A percentile compares a stretch with the other conserved stretches of the same genome.
phyloP scores from a whole-genome alignment of 2,113 vertebrate species.

The Lagenorhynchus albirostris region DNA sequence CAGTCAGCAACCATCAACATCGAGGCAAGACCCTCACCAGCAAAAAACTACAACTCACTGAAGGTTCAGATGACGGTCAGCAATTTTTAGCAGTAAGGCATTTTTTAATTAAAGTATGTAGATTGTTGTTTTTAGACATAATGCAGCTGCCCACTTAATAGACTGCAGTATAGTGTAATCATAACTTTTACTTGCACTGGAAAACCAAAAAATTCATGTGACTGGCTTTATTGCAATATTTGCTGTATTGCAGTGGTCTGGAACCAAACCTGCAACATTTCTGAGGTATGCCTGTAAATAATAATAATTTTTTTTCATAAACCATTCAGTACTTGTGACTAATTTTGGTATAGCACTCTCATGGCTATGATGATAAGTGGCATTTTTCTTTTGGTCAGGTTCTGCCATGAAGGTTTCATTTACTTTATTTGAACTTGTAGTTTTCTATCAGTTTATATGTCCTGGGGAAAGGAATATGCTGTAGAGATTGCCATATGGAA shows the following conservation, averaged over 20 bases:
- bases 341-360: neutral
- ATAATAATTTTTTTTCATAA: neutral
- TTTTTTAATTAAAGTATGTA: neutral
- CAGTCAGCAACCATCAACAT: neutral
- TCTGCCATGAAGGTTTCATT: neutral
- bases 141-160: neutral
- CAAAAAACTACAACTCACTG: neutral
- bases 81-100: neutral
- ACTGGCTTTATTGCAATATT: neutral
- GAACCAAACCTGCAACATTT: neutral
- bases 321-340: neutral
- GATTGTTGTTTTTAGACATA: neutral
- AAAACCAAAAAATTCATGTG: neutral
- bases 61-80: neutral
- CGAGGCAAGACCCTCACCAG: neutral
- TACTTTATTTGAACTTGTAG: neutral
- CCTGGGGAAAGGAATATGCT: neutral
- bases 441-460: neutral
- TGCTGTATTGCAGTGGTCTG: neutral
- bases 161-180: neutral
- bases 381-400: neutral
- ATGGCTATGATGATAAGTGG: neutral
- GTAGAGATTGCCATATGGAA: neutral
- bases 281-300: neutral
- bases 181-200: neutral